Percentiles rank a stretch among this genome's conserved stretches.
phyloP scores from a whole-genome alignment of 2,113 vertebrate genomes.

The Hippopotamus amphibius region DNA sequence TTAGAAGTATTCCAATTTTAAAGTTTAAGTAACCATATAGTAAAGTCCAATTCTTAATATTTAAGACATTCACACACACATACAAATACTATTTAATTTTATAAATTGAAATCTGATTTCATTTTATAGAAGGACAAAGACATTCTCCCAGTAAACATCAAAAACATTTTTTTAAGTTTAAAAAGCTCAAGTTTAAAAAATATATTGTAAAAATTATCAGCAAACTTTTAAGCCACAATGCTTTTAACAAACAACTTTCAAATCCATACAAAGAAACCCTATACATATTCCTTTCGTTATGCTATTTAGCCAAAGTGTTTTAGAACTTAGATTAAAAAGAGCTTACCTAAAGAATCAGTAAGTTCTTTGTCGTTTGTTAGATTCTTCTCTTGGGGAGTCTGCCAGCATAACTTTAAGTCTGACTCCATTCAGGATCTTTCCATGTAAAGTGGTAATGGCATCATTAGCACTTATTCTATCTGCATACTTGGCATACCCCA shows the following conservation, averaged over 20 bases:
- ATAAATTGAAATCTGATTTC: slow-evolving; percentile 52
- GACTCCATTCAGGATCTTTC: slow-evolving; percentile 94
- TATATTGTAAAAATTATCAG: slow-evolving; percentile 15
- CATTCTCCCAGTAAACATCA: background rate
- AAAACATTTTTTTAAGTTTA: slow-evolving; percentile 61
- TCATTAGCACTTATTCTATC: slow-evolving; percentile 94
- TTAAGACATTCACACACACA: slow-evolving; percentile 38
- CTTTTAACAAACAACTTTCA: background rate
- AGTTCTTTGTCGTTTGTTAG: slow-evolving; percentile 96
- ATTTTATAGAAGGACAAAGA: slow-evolving; percentile 58
- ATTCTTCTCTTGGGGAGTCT: slow-evolving; percentile 95
- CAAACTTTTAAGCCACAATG: background rate
- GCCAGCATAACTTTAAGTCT: slow-evolving; percentile 97
- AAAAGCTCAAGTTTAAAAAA: slow-evolving; percentile 23
- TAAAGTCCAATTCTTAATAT: slow-evolving; percentile 4
- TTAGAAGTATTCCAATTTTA: slow-evolving; percentile 30
- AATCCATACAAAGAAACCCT: slow-evolving; percentile 36
- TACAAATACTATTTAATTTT: background rate
- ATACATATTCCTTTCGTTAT: background rate
- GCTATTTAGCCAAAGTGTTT: background rate
- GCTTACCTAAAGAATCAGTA: slow-evolving; percentile 90
- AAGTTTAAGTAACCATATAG: slow-evolving; percentile 24
- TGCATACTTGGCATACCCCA: slow-evolving; percentile 96
- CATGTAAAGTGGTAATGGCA: slow-evolving; percentile 93
- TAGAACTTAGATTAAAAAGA: slow-evolving; percentile 13